These are phyloP conservation scores for Cenopis cana DNA, from an alignment of 2,888 invertebrate species.

Conservation along the genomic window DNA sequence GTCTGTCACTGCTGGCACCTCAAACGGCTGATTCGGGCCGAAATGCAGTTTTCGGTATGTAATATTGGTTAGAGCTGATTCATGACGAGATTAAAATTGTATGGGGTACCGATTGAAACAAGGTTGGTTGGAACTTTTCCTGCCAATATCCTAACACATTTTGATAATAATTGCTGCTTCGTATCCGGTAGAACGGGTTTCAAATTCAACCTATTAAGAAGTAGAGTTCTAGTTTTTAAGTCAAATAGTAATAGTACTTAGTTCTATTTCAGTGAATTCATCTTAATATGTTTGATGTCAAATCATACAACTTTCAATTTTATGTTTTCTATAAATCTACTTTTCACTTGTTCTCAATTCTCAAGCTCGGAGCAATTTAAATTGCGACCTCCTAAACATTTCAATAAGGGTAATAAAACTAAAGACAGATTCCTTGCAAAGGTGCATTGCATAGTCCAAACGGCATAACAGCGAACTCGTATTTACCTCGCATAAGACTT, in stretches of 20 bases:
- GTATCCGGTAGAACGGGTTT: too few species aligned
- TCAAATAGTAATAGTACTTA: too few species aligned
- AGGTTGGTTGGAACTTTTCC: background rate
- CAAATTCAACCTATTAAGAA: too few species aligned
- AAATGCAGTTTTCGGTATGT: conserved; percentile 30
- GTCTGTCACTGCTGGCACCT: background rate
- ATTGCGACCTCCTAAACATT: conserved; percentile 1
- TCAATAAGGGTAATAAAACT: background rate
- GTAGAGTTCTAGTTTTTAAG: too few species aligned
- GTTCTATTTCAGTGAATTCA: too few species aligned
- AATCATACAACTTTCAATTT: too few species aligned
- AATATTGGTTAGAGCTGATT: conserved; percentile 23
- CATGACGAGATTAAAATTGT: conserved; percentile 18
- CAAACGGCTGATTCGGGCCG: conserved; percentile 14
- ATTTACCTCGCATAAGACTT: background rate
- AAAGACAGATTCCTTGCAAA: background rate
- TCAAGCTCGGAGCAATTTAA: background rate
- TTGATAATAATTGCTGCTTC: background rate
- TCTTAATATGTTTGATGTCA: too few species aligned
- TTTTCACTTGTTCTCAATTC: background rate
- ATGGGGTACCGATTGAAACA: conserved; percentile 14
- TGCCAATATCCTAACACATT: background rate
- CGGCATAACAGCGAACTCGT: background rate
- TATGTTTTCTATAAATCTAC: too few species aligned
- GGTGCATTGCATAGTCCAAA: background rate